These are phyloP conservation scores for Microcebus ravelobensis DNA, from an alignment of 2,113 vertebrate species.

Conservation along the genomic window DNA sequence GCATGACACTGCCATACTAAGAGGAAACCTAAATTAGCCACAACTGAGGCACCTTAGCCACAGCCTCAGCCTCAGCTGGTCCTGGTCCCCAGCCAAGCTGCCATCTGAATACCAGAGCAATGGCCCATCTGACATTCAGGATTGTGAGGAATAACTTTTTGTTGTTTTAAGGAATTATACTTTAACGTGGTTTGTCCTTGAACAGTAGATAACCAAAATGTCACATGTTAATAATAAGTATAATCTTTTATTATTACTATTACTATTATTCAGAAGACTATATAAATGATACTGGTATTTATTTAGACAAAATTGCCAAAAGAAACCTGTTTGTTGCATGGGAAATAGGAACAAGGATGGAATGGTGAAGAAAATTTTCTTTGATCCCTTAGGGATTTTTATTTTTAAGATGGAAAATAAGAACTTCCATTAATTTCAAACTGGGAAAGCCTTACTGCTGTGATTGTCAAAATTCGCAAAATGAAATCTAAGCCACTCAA, in stretches of 20 bases:
- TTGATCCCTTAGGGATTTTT: neutral
- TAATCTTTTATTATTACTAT: neutral
- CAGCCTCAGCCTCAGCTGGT: too few relatives aligned
- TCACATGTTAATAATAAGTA: neutral
- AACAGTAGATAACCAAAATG: neutral
- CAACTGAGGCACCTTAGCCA: neutral
- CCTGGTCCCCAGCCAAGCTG: too few relatives aligned
- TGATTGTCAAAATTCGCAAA: neutral
- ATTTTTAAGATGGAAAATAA: neutral
- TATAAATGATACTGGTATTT: neutral
- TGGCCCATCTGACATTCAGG: neutral
- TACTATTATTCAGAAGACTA: neutral
- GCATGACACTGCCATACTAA: too few relatives aligned
- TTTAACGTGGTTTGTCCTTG: neutral
- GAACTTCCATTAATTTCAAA: neutral
- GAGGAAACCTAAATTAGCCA: neutral
- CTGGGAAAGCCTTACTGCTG: neutral
- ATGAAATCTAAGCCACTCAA: neutral
- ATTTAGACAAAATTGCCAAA: neutral
- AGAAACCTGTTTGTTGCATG: neutral
- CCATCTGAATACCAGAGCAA: neutral
- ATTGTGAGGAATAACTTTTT: neutral
- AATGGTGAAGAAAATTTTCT: neutral
- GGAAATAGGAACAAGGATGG: neutral
- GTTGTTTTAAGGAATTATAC: neutral